Percentiles rank a stretch among this genome's conserved stretches.
These are phyloP conservation scores for Stomatorhinus ivindoensis DNA, from an alignment of 2,113 vertebrate species.

Conservation along the genomic window DNA sequence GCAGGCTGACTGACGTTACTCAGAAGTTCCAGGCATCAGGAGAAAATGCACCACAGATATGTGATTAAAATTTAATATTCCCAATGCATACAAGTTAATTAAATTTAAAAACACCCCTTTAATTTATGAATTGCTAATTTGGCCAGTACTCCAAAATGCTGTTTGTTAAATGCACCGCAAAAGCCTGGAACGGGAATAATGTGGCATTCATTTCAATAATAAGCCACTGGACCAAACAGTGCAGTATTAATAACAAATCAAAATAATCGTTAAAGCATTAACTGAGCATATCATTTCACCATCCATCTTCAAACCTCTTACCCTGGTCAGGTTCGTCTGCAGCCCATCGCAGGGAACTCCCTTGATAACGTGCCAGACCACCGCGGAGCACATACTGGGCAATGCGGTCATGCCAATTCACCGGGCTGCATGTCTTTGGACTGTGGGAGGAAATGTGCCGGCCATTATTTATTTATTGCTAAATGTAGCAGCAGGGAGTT, in stretches of 20 bases:
- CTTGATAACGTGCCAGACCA: neutral
- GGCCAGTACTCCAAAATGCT: neutral
- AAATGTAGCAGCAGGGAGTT: neutral
- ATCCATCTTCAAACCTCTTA: neutral
- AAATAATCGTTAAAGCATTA: neutral
- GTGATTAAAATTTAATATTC: neutral
- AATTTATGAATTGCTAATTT: constrained; percentile 4
- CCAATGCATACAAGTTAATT: neutral
- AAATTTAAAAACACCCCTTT: constrained; percentile 2
- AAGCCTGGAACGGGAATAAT: neutral
- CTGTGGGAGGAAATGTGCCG: neutral
- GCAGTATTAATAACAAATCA: neutral
- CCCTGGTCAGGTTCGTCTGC: neutral
- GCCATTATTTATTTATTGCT: neutral
- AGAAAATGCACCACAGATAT: neutral
- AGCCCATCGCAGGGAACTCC: neutral
- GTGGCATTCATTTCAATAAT: neutral
- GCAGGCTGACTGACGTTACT: neutral
- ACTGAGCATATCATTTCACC: neutral
- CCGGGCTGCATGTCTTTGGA: neutral
- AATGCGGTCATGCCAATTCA: neutral
- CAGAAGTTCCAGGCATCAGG: neutral
- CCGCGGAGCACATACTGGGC: neutral
- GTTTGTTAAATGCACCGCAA: neutral
- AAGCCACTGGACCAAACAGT: neutral